phyloP scores from a whole-genome alignment of 2,113 vertebrate species.

The Phyllostomus discolor region DNA sequence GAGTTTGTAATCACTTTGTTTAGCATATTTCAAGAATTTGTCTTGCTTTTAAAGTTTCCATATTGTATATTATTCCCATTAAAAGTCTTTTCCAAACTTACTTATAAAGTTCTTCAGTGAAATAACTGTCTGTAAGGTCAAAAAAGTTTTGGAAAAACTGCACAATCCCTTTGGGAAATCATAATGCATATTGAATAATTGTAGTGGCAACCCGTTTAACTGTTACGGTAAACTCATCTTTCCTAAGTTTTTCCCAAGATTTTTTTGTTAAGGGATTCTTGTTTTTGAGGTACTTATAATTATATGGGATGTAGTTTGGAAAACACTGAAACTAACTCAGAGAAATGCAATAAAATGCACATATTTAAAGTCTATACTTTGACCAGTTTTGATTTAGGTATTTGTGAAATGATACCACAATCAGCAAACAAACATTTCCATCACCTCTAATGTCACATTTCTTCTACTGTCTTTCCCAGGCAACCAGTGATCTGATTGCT shows the following conservation, averaged over 20 bases:
- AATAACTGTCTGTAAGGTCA: background rate
- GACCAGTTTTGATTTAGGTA: background rate
- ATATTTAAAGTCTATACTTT: background rate
- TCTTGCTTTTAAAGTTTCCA: constrained; percentile 8
- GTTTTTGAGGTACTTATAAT: constrained; percentile 26
- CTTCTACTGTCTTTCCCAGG: background rate
- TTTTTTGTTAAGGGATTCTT: background rate
- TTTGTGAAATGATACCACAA: background rate
- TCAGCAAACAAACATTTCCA: background rate
- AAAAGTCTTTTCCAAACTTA: background rate
- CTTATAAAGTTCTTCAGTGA: background rate
- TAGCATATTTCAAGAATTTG: background rate
- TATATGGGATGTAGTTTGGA: background rate
- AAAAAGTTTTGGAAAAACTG: background rate
- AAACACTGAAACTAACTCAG: background rate
- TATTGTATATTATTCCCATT: background rate
- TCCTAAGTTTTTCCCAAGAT: background rate
- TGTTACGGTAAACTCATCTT: background rate
- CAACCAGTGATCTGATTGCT: background rate
- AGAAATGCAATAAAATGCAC: background rate
- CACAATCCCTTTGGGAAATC: background rate
- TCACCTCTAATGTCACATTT: background rate
- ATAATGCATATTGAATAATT: background rate
- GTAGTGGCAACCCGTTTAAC: background rate
- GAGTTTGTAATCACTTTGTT: constrained; percentile 15